Percentiles rank a stretch among this genome's conserved stretches.
Conservation (phyloP, 2,888 invertebrate species). For the Epinotia ramella region DNA sequence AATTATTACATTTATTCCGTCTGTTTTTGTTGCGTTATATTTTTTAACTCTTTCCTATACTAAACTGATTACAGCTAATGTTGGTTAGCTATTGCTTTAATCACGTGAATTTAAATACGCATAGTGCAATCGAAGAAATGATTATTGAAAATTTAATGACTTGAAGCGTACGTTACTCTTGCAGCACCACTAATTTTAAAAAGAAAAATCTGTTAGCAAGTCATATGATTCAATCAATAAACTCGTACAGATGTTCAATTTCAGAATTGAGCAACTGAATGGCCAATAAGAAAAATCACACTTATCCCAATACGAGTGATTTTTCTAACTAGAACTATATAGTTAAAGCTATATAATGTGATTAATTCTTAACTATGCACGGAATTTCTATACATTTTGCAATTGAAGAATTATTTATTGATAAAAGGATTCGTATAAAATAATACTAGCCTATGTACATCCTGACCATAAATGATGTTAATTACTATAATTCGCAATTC, state of each 20-base stretch:
- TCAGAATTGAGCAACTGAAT: neutral
- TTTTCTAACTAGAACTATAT: neutral
- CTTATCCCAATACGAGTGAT: neutral
- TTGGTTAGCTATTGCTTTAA: slow-evolving; percentile 4
- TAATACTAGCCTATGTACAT: no score
- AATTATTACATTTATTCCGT: slow-evolving; percentile 34
- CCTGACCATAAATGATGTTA: no score
- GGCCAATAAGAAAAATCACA: slow-evolving; percentile 3
- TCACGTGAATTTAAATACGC: neutral
- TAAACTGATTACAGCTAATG: neutral
- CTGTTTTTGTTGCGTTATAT: neutral
- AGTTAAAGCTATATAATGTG: neutral
- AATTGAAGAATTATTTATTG: no score
- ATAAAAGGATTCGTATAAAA: no score
- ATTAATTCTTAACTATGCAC: neutral
- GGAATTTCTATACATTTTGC: neutral
- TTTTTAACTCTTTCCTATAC: slow-evolving; percentile 19
- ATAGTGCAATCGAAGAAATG: neutral
- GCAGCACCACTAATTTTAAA: no score
- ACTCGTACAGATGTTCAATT: no score
- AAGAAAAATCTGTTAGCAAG: no score
- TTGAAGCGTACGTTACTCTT: no score
- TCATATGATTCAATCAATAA: no score
- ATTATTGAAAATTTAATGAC: no score
- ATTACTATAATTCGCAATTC: no score